These are phyloP conservation scores for Tetramorium alpestre DNA, from an alignment of 1,140 invertebrate species.

Conservation along the genomic window DNA sequence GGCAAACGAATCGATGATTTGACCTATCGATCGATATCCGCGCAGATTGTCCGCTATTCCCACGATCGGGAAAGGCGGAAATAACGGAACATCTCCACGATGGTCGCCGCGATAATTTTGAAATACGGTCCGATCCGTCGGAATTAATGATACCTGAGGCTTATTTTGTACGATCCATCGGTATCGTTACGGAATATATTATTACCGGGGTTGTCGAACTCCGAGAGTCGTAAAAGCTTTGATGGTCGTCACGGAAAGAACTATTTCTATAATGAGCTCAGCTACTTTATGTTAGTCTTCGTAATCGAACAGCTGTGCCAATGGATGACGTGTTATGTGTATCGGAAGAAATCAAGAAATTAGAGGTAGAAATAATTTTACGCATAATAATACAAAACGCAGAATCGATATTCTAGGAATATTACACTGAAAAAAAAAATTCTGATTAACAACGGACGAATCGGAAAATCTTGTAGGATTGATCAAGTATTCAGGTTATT, in stretches of 20 bases:
- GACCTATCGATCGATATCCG: constrained; percentile 47
- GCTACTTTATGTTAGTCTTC: neutral
- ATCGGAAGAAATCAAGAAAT: neutral
- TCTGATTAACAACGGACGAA: too few relatives aligned
- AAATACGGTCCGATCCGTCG: constrained; percentile 46
- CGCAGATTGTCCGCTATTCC: constrained; percentile 48
- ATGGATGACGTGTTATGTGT: neutral
- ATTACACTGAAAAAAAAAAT: neutral
- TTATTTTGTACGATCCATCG: constrained; percentile 9
- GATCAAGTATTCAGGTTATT: too few relatives aligned
- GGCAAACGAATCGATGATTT: neutral
- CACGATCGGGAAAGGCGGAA: constrained; percentile 57
- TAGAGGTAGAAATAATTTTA: neutral
- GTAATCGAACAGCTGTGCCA: neutral
- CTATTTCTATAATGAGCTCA: neutral
- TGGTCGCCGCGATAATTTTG: constrained; percentile 67
- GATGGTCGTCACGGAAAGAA: neutral
- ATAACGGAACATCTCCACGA: constrained; percentile 66
- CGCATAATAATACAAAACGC: neutral
- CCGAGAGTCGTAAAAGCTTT: neutral
- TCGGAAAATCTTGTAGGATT: too few relatives aligned
- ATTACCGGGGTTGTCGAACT: constrained; percentile 60
- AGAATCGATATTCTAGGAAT: neutral
- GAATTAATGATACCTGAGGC: constrained; percentile 61
- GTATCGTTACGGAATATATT: constrained; percentile 45